phyloP scores from a whole-genome alignment of 2,113 vertebrate species.

The Ptilorrhoa leucosticta region DNA sequence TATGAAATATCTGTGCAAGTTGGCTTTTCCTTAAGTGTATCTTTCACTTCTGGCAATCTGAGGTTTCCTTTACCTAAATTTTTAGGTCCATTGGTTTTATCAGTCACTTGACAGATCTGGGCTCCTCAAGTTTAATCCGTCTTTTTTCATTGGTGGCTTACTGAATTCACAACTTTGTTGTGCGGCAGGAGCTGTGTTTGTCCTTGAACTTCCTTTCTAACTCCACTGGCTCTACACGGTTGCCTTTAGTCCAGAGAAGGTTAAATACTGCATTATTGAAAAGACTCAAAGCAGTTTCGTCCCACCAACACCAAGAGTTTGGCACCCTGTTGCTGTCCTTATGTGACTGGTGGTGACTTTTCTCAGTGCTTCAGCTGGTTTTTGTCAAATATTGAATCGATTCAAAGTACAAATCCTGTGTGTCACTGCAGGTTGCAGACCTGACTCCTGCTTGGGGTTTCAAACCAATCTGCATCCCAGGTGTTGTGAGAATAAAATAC shows the following conservation, averaged over 20 bases:
- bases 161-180: background rate
- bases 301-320: no score
- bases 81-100: background rate
- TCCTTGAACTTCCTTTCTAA: background rate
- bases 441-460: background rate
- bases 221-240: accelerated
- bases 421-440: accelerated
- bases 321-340: background rate
- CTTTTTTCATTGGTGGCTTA: background rate
- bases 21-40: background rate
- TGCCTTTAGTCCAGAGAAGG: background rate
- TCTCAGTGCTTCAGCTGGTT: background rate
- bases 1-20: background rate
- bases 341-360: background rate
- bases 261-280: accelerated
- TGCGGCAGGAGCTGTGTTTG: background rate
- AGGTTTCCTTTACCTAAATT: background rate
- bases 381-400: accelerated
- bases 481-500: background rate
- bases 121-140: background rate
- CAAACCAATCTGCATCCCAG: background rate
- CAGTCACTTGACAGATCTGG: background rate
- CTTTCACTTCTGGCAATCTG: background rate
- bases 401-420: background rate
- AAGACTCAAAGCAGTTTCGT: background rate